Base-by-base conservation (phyloP, 2,888 invertebrate species). In the Andrena camellia region DNA sequence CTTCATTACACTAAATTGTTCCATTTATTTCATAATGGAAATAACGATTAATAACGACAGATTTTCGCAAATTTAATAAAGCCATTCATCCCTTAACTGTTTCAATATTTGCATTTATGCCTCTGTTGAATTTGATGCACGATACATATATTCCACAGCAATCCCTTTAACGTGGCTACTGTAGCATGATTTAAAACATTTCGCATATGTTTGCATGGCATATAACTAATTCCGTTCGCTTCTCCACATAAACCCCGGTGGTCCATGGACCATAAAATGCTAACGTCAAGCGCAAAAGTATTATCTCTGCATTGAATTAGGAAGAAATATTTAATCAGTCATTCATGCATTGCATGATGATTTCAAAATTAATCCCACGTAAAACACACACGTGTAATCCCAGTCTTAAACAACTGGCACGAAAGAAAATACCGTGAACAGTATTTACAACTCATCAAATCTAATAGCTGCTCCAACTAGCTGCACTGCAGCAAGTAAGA, bases 351-450 rank as follows among this genome's bases (percentile, higher is more conserved):
- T 52, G 52, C 6, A 8, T 8, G 8, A 8, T 8, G 2, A 20
- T 52, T 52, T 20, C 52, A 8, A 20, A 20, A 52, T 52, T 52
- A 20, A 52, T 52, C 52, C n/a, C 7, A 8, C 52, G 8, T 20
- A 20, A 52, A 52, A 8, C 8, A 52, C 52, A 52, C 52, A 1
- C 8, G 20, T 52, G 20, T 20, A 52, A 20, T 20, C 52, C 1
- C 20, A 52, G 20, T 8, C 20, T 52, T 52, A 5, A 5, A 17
- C 42, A 42, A 5, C 5, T 33, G 23, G 13, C 33, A 35, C 33
- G 23, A 57, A 57, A 6, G 52, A 10, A 60, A 42, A 7, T 59
- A 70, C 26, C 70, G 48, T n/a, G n/a, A 29, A 29, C 69, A 20
- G 1, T 10, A 20, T 42, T 59, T 42, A 29, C 29, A 59, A 48